Evolutionary conservation across 2,888 invertebrate genomes (phyloP).

Genomic region (Drosophila dives): DNA sequence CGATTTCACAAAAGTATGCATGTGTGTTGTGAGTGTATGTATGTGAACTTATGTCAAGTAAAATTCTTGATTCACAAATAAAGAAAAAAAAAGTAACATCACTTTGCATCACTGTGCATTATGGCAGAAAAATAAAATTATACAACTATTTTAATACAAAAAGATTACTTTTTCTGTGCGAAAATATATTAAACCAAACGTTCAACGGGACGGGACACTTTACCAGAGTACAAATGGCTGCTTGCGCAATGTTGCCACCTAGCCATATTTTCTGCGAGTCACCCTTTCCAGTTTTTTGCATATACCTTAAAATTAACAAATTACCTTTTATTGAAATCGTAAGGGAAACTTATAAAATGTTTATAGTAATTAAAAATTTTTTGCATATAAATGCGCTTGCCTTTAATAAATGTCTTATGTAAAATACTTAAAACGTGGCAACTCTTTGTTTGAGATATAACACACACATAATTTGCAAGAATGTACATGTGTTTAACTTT

Average conservation of each 20-base stretch:
- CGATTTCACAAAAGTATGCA: conserved; percentile 54
- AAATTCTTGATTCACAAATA: conserved; percentile 12
- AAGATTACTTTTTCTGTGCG: conserved; percentile 36
- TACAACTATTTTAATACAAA: conserved; percentile 4
- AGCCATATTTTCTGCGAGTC: not conserved
- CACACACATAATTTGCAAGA: conserved; percentile 29
- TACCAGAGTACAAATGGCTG: conserved; percentile 61
- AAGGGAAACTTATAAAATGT: not conserved
- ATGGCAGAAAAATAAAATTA: not conserved
- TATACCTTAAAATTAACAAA: not conserved
- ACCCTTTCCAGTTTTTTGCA: not conserved
- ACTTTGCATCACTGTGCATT: not conserved
- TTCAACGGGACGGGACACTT: conserved; percentile 60
- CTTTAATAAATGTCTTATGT: conserved; percentile 40
- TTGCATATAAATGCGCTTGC: not conserved
- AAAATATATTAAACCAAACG: conserved; percentile 54
- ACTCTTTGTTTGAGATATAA: conserved; percentile 40
- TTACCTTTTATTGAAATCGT: not conserved
- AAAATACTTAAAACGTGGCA: conserved; percentile 61
- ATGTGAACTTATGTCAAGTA: conserved; percentile 22
- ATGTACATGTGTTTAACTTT: conserved; percentile 29
- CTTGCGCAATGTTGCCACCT: conserved; percentile 60
- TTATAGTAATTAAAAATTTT: not conserved
- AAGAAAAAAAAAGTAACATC: not conserved
- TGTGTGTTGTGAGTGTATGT: conserved; percentile 9